A percentile compares a stretch with the other conserved stretches of the same genome.
Conservation (phyloP, 2,888 invertebrate genomes). For the Lepidocyrtinus sp. region DNA sequence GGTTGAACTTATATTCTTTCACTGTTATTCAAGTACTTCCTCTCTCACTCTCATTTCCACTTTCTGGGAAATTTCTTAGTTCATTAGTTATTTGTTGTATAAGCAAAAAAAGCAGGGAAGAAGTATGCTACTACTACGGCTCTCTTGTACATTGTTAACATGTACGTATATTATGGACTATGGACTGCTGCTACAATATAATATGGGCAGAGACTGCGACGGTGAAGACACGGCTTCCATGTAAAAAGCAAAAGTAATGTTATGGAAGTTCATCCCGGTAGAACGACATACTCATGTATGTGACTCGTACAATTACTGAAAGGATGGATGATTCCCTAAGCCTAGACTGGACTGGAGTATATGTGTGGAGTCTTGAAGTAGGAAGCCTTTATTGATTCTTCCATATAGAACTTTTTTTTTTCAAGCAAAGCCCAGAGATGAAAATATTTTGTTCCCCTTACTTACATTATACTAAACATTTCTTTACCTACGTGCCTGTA, state of each 20-base stretch:
- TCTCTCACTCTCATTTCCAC: not conserved
- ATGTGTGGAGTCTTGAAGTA: not conserved
- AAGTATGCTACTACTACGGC: not conserved
- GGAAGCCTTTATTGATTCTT: not conserved
- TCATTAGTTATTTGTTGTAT: not conserved
- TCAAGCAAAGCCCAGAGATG: not conserved
- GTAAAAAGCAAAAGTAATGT: not conserved
- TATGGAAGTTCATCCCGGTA: slow-evolving; percentile 50
- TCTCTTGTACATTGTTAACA: too few relatives aligned
- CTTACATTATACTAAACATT: not conserved
- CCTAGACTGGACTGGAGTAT: not conserved
- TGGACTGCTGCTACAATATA: not conserved
- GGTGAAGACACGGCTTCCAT: not conserved
- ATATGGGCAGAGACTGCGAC: not conserved
- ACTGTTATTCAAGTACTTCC: not conserved
- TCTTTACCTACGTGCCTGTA: not conserved
- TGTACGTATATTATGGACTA: not conserved
- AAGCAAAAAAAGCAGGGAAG: not conserved
- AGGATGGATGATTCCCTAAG: not conserved
- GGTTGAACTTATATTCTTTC: not conserved
- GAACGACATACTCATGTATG: slow-evolving; percentile 50
- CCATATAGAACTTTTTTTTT: not conserved
- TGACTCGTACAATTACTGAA: not conserved
- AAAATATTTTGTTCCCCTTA: not conserved
- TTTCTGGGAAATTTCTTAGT: not conserved